Conservation (phyloP, 92 coral and sea anemone species). For the Porites divaricata region DNA sequence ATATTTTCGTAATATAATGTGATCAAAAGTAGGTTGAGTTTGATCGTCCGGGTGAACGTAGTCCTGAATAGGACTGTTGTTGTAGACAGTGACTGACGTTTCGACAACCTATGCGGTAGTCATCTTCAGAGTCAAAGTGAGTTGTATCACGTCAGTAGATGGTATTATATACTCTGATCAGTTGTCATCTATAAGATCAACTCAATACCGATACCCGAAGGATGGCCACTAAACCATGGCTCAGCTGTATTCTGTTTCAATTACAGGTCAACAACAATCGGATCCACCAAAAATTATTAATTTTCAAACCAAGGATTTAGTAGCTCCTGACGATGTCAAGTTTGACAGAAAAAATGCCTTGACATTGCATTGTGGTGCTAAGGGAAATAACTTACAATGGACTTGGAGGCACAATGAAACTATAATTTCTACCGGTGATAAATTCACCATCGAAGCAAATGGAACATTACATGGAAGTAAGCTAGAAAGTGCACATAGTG, state of each 20-base stretch:
- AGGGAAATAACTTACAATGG: conserved; percentile 5
- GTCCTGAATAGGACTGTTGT: too few species aligned
- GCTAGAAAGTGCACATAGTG: conserved; percentile 15
- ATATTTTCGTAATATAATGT: too few species aligned
- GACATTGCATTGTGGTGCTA: conserved; percentile 7
- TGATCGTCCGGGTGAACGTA: too few species aligned
- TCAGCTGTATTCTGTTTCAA: not conserved
- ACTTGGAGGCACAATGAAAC: conserved; percentile 2
- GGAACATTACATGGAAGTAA: not conserved
- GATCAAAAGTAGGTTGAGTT: too few species aligned
- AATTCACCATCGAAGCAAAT: not conserved
- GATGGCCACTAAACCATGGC: too few species aligned
- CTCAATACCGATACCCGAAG: too few species aligned
- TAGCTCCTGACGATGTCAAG: conserved; percentile 23
- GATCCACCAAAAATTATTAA: conserved; percentile 6
- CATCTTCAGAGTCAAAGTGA: too few species aligned
- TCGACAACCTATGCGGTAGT: too few species aligned
- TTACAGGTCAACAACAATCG: not conserved
- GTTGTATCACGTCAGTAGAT: too few species aligned
- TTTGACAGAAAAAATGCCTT: not conserved
- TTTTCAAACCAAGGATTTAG: not conserved
- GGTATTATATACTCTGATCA: too few species aligned
- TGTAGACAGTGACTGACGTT: too few species aligned
- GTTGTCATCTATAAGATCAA: too few species aligned
- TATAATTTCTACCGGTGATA: not conserved